These are phyloP conservation scores for Eulacestoma nigropectus DNA, from an alignment of 2,113 vertebrate genomes.

Conservation along the genomic window DNA sequence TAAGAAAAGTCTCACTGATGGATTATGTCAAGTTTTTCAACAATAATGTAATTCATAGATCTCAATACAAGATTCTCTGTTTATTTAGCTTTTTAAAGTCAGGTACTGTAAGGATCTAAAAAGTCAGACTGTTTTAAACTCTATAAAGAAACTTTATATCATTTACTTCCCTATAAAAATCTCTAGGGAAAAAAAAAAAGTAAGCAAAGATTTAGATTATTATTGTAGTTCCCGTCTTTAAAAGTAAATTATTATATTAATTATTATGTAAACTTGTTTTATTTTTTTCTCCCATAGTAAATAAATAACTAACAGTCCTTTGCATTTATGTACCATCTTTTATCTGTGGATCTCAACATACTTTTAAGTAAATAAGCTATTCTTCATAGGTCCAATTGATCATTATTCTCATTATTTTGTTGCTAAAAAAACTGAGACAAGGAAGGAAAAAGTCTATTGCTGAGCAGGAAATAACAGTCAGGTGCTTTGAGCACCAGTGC, in stretches of 20 bases:
- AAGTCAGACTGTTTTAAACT: conserved; percentile 6
- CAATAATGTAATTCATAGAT: not conserved
- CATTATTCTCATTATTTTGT: not conserved
- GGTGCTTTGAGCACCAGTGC: not conserved
- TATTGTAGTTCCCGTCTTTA: not conserved
- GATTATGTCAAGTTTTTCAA: not conserved
- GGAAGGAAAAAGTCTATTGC: not conserved
- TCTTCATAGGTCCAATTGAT: not conserved
- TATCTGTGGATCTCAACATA: conserved; percentile 45
- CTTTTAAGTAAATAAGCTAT: not conserved
- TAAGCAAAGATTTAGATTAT: not conserved
- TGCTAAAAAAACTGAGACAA: not conserved
- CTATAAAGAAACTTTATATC: not conserved
- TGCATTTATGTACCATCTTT: not conserved
- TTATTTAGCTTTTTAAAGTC: conserved; percentile 3
- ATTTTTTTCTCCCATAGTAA: not conserved
- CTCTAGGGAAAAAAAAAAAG: not conserved
- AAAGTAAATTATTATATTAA: not conserved
- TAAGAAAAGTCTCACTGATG: not conserved
- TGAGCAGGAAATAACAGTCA: conserved; percentile 13
- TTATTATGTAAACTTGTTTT: not conserved
- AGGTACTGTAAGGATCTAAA: not conserved
- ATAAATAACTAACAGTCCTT: not conserved
- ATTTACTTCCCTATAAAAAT: not conserved
- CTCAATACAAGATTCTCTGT: not conserved